phyloP scores from a whole-genome alignment of 2,113 vertebrate genomes.

The Callaeas wilsoni region DNA sequence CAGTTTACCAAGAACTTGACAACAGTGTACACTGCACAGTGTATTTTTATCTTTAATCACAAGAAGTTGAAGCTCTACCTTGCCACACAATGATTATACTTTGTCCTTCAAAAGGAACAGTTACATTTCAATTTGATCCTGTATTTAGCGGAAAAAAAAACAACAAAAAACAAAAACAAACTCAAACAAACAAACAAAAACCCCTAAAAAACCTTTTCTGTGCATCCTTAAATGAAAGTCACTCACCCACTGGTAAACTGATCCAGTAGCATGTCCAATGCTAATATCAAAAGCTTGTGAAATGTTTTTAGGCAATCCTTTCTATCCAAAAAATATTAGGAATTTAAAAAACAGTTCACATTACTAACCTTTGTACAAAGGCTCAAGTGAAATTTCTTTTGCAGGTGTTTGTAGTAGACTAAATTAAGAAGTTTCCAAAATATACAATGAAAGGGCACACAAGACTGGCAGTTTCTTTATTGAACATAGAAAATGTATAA shows the following conservation, averaged over 20 bases:
- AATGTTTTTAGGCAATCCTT: slow-evolving; percentile 75
- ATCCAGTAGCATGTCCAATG: slow-evolving; percentile 3
- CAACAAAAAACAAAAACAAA: background rate
- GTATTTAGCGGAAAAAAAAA: background rate
- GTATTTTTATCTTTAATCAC: background rate
- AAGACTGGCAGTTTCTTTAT: slow-evolving; percentile 74
- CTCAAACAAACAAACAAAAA: background rate
- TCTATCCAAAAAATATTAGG: slow-evolving; percentile 55
- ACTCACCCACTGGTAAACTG: slow-evolving; percentile 45
- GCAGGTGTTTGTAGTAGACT: slow-evolving; percentile 47
- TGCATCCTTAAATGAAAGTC: slow-evolving; percentile 51
- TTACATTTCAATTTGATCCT: slow-evolving; percentile 22
- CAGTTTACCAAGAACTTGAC: background rate
- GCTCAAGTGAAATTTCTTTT: slow-evolving; percentile 56
- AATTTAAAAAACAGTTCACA: slow-evolving; percentile 64
- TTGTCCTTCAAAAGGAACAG: slow-evolving; percentile 16
- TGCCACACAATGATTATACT: background rate
- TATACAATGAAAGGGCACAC: slow-evolving; percentile 59
- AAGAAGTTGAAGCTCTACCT: background rate
- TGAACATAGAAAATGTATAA: slow-evolving; percentile 69
- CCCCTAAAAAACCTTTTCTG: background rate
- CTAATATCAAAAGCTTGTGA: slow-evolving; percentile 51
- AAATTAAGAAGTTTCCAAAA: slow-evolving; percentile 62
- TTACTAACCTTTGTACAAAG: slow-evolving; percentile 67
- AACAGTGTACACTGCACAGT: background rate